Base-by-base conservation (phyloP, 2,888 invertebrate genomes). In the Oegoconia quadripuncta region DNA sequence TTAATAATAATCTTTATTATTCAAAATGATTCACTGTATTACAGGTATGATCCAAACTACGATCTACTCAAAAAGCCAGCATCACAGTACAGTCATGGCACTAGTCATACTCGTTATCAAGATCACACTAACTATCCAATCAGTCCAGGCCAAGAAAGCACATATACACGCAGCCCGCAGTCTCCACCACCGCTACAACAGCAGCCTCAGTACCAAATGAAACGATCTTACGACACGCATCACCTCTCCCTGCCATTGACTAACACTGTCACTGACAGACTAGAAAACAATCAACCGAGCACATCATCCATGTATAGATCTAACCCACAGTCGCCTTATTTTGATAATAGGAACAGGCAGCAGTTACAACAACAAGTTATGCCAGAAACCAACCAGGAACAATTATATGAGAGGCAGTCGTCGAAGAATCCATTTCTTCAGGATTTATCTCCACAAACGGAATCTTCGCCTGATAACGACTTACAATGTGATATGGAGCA, bases 11-110 rank as follows among this genome's bases (percentile, higher is more conserved):
- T 16, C 35, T 18, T 16, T n/a, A n/a, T 14, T 33, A 41, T 23
- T 25, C 2, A 27, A 27, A 27, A 27, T 31, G 27, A 42, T 39
- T 48, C 46, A 32, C 49, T 41, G 59, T 36, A 53, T 84, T 87
- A 63, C 81, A 89, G 89, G 79, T 87, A 86, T 55, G 89, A 89
- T 61, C 87, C 87, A 52, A 88, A 86, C 63, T 88, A 88, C 60
- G 89, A 88, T 58, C 69, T 87, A 67, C 79, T 87, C 52, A 84
- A 87, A 78, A 84, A 86, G 52, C 88, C 88, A 58, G 77, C 84
- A 70, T 87, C 86, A 73, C 86, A 87, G 56, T 87, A 83, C 60
- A 80, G 76, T 64, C 81, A 80, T 69, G 74, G 74, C 73, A 77
- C 73, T 55, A 76, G 62, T 67, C 75, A 81, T 63, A 71, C 64